A percentile compares a stretch with the other conserved stretches of the same genome.
These are phyloP conservation scores for Calcarius lapponicus DNA, from an alignment of 2,797 vertebrate genomes.

Conservation along the genomic window DNA sequence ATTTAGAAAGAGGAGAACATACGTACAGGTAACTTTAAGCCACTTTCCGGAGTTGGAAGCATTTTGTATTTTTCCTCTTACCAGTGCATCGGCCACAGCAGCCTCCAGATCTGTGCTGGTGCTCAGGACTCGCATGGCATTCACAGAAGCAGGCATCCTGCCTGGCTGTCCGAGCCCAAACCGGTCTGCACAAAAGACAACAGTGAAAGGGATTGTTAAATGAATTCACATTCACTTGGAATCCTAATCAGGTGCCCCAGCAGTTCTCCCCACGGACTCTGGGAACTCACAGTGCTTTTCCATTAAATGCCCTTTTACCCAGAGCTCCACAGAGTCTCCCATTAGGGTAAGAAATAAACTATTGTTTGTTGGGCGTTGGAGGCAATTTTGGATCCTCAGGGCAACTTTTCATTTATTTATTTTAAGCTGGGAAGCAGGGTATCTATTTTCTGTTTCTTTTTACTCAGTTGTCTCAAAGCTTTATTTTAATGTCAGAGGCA, in stretches of 20 bases:
- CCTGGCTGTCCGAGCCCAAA: constrained; percentile 93
- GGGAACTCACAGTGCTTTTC: constrained; percentile 51
- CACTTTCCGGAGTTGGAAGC: constrained; percentile 50
- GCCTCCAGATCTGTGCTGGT: constrained; percentile 97
- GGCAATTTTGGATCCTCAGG: neutral
- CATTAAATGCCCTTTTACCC: constrained; percentile 13
- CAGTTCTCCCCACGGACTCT: constrained; percentile 20
- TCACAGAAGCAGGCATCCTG: constrained; percentile 91
- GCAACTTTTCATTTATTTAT: neutral
- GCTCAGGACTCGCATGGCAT: constrained; percentile 94
- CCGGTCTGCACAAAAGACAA: constrained; percentile 84
- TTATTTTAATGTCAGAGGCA: neutral
- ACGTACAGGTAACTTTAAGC: constrained; percentile 55
- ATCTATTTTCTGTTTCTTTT: neutral
- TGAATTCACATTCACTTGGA: constrained; percentile 49
- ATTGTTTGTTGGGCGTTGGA: neutral
- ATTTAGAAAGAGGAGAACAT: constrained; percentile 48
- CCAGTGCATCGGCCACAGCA: constrained; percentile 96
- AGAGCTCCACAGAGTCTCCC: neutral
- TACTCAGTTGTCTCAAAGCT: neutral
- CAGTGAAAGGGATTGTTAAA: constrained; percentile 65
- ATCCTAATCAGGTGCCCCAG: constrained; percentile 43
- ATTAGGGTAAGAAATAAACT: constrained; percentile 18
- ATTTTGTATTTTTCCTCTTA: constrained; percentile 78
- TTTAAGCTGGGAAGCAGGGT: neutral